These are phyloP conservation scores for Microplitis demolitor DNA, from an alignment of 1,140 invertebrate genomes.

Conservation along the genomic window DNA sequence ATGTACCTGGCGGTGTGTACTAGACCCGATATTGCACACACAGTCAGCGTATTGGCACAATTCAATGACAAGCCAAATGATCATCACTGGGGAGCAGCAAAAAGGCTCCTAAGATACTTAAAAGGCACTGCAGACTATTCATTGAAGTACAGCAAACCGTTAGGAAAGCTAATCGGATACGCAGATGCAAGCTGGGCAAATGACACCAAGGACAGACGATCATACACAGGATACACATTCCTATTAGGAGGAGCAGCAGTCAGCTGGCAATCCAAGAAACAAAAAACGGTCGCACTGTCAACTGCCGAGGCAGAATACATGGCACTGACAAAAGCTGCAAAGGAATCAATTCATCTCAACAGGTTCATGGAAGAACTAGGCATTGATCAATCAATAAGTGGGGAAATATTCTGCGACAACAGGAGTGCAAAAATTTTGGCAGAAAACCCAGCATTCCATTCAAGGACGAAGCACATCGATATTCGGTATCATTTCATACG, in stretches of 20 bases:
- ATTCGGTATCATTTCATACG: not conserved
- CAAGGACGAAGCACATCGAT: slow-evolving; percentile 8
- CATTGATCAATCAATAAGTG: not conserved
- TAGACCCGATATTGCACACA: slow-evolving; percentile 38
- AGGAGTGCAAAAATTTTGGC: not conserved
- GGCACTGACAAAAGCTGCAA: not conserved
- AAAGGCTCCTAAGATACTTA: slow-evolving; percentile 33
- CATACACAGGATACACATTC: slow-evolving; percentile 10
- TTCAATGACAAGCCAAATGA: slow-evolving; percentile 34
- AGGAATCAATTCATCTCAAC: not conserved
- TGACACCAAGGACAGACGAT: not conserved
- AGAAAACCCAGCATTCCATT: not conserved
- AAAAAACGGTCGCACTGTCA: not conserved
- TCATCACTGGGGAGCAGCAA: slow-evolving; percentile 31
- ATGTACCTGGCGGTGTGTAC: slow-evolving; percentile 42
- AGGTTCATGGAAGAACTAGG: not conserved
- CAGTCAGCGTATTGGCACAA: slow-evolving; percentile 35
- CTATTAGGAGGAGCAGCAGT: not conserved
- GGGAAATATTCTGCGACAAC: not conserved
- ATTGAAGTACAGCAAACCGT: not conserved
- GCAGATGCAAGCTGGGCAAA: slow-evolving; percentile 6
- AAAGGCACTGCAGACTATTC: not conserved
- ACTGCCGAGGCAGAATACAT: slow-evolving; percentile 4
- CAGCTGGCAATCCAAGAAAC: not conserved
- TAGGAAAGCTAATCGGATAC: not conserved